A percentile compares a stretch with the other conserved stretches of the same genome.
Conservation (phyloP, 2,113 vertebrate genomes). For the Thalassoma bifasciatum region DNA sequence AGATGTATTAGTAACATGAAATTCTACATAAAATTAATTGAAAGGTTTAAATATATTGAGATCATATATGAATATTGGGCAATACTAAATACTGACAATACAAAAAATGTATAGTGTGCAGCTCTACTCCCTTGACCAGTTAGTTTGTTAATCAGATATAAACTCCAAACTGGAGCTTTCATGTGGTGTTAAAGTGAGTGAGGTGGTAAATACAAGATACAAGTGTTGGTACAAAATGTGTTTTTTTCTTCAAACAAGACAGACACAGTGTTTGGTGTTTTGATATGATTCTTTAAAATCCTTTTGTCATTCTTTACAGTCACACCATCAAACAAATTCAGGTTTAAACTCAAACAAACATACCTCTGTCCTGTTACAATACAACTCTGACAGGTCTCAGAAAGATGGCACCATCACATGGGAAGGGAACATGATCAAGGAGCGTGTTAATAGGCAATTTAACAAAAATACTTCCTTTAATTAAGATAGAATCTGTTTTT, state of each 20-base stretch:
- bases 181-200: not conserved
- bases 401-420: constrained; percentile 78
- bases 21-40: too few relatives aligned
- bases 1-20: too few relatives aligned
- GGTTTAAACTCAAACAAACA: constrained; percentile 61
- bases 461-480: constrained; percentile 76
- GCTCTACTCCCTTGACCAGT: too few relatives aligned
- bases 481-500: constrained; percentile 54
- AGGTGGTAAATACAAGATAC: not conserved
- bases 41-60: too few relatives aligned
- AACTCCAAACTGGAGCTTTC: not conserved
- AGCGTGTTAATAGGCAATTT: constrained; percentile 56
- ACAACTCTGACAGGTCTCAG: constrained; percentile 75
- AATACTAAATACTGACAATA: too few relatives aligned
- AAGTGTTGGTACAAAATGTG: not conserved
- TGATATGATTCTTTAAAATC: constrained; percentile 55
- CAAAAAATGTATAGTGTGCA: too few relatives aligned
- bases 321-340: constrained; percentile 65
- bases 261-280: constrained; percentile 45
- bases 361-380: constrained; percentile 53
- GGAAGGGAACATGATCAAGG: constrained; percentile 50
- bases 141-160: too few relatives aligned
- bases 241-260: constrained; percentile 25
- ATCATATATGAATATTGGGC: too few relatives aligned
- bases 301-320: constrained; percentile 67